phyloP scores from a whole-genome alignment of 2,113 vertebrate species.

The Sinocyclocheilus grahami region DNA sequence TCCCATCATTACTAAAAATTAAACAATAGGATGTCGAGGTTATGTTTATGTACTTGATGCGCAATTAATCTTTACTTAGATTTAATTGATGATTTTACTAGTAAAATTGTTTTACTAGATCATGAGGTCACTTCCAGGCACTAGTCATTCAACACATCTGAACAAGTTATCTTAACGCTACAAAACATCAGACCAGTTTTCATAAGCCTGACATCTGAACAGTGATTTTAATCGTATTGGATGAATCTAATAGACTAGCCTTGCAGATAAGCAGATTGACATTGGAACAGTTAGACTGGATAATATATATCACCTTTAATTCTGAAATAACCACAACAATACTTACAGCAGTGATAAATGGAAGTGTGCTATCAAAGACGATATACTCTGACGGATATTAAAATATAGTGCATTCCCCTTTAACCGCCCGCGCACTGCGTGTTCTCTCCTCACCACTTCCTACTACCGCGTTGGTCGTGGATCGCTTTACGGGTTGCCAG shows the following conservation, averaged over 20 bases:
- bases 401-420: background rate
- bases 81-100: background rate
- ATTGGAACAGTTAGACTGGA: background rate
- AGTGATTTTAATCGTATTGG: background rate
- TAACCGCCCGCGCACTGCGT: background rate
- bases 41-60: background rate
- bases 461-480: slow-evolving; percentile 33
- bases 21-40: background rate
- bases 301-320: background rate
- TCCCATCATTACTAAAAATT: background rate
- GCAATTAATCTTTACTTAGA: background rate
- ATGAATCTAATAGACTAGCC: background rate
- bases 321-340: background rate
- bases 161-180: background rate
- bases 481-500: background rate
- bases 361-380: background rate
- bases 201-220: background rate
- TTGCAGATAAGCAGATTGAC: background rate
- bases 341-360: slow-evolving; percentile 19
- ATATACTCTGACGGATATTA: background rate
- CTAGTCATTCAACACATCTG: background rate
- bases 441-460: slow-evolving; percentile 17
- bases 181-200: background rate
- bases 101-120: too few species aligned
- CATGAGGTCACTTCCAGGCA: too few species aligned